Conservation (phyloP, 2,113 vertebrate species). For the Circaetus cinerascens region DNA sequence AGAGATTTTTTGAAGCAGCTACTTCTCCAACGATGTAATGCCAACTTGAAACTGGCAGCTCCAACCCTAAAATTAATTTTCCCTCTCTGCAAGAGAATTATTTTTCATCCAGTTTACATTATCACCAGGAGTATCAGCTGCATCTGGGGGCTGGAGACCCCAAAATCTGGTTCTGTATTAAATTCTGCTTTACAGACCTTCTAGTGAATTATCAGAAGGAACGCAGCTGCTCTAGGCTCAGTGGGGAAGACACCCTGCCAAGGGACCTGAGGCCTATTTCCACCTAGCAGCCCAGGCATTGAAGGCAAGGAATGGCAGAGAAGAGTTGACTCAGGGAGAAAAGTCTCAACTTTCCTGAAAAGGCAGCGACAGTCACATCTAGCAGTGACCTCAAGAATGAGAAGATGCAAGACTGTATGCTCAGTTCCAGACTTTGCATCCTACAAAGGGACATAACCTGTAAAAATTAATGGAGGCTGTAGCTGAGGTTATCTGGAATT, state of each 20-base stretch:
- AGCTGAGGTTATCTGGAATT: background rate
- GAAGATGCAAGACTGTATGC: background rate
- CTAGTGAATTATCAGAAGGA: background rate
- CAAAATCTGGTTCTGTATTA: background rate
- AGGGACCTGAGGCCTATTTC: background rate
- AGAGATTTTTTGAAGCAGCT: background rate
- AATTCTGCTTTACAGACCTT: background rate
- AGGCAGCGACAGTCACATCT: background rate
- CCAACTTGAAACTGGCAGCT: background rate
- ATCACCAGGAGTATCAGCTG: background rate
- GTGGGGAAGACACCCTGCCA: rapidly evolving
- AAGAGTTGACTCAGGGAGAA: background rate
- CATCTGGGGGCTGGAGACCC: background rate
- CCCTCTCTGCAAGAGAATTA: background rate
- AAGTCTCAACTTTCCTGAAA: background rate
- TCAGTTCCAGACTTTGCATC: background rate
- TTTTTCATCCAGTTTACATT: background rate
- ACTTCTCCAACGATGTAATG: background rate
- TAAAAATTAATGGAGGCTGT: background rate
- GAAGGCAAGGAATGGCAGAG: background rate
- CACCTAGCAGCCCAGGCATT: background rate
- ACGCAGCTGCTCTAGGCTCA: background rate
- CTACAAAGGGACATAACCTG: background rate
- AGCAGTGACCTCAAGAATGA: background rate
- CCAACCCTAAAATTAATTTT: background rate